A percentile compares a stretch with the other conserved stretches of the same genome.
phyloP scores from a whole-genome alignment of 2,113 vertebrate species.

The Strix aluco region DNA sequence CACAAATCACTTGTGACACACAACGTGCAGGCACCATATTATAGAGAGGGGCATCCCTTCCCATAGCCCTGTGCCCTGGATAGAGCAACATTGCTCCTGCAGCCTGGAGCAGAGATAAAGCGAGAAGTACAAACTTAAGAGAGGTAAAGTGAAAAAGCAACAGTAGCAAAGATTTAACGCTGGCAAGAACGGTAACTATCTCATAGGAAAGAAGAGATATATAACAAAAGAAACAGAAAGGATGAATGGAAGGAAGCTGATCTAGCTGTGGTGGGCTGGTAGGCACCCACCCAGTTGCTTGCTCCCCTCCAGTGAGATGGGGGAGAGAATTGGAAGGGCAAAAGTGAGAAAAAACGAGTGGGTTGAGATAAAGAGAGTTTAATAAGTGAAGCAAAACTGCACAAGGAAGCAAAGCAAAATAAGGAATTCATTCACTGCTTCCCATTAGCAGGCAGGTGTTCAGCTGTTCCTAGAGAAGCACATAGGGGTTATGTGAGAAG shows the following conservation, averaged over 20 bases:
- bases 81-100: not conserved
- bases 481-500: not conserved
- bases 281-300: not conserved
- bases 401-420: not conserved
- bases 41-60: not conserved
- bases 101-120: not conserved
- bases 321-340: not conserved
- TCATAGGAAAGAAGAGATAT: not conserved
- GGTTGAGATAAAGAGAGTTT: not conserved
- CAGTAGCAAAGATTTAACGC: not conserved
- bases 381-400: not conserved
- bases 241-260: not conserved
- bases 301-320: not conserved
- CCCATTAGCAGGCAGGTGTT: not conserved
- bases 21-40: fast-evolving
- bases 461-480: fast-evolving
- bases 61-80: not conserved
- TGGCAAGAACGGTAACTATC: fast-evolving
- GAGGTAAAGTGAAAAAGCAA: not conserved
- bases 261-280: not conserved
- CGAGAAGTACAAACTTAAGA: not conserved
- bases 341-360: not conserved
- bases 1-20: not conserved
- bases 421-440: not conserved
- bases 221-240: not conserved